Percentiles rank a stretch among this genome's conserved stretches.
Evolutionary conservation across 2,113 vertebrate species (phyloP).

Genomic region (Patagioenas fasciata): DNA sequence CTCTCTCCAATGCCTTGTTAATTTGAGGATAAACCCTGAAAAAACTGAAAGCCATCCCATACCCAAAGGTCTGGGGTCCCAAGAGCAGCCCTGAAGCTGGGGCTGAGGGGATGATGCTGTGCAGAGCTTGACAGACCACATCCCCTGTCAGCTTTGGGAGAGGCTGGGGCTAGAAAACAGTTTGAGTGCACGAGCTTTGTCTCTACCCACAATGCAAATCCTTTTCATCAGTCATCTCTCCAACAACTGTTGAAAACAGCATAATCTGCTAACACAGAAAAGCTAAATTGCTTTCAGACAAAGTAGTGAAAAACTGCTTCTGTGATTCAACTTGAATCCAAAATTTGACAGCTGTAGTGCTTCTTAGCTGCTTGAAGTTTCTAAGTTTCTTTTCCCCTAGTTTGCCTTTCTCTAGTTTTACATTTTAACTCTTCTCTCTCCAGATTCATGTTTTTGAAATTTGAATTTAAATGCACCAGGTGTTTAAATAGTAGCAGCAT

Average conservation of each 20-base stretch:
- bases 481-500: not conserved
- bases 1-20: not conserved
- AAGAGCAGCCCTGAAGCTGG: not conserved
- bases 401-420: not conserved
- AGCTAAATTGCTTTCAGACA: constrained; percentile 60
- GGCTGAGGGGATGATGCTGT: not conserved
- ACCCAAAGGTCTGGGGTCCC: not conserved
- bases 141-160: not conserved
- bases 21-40: not conserved
- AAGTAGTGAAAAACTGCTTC: not conserved
- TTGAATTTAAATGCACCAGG: not conserved
- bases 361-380: not conserved
- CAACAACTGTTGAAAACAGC: constrained; percentile 58
- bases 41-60: not conserved
- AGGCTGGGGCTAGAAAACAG: not conserved
- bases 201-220: not conserved
- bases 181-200: not conserved
- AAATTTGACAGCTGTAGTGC: not conserved
- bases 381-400: not conserved
- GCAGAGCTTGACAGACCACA: not conserved
- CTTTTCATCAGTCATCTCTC: constrained; percentile 47
- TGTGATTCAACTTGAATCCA: not conserved
- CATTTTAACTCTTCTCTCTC: not conserved
- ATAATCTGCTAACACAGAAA: constrained; percentile 59
- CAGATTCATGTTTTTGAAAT: not conserved